Base-by-base conservation (phyloP, 2,797 vertebrate species). In the Phrynocephalus forsythii region DNA sequence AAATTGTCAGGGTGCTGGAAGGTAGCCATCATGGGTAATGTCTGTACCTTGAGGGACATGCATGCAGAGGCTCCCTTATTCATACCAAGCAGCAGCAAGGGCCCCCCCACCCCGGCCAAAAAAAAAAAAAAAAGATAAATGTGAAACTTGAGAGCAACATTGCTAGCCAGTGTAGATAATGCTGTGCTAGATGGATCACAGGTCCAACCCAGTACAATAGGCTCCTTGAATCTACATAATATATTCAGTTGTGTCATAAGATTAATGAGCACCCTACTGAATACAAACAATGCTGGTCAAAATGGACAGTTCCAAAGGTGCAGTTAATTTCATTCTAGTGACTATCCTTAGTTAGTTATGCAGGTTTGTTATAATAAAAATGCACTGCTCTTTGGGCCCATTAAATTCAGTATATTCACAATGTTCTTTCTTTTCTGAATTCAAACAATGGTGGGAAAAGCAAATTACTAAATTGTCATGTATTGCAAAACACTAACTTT, bases 211-310 rank as follows among this genome's bases (percentile, higher is more conserved):
- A 33, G 15, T 75, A 44, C 22, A 44, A 44, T 30, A 75, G 22
- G 33, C 33, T 75, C 38, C 20, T 75, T 75, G 7, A 3, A 3
- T 75, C 38, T 8, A 5, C 22, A 18, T 22, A 33, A 44, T 77
- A 4, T 5, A 50, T 50, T 5, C 75, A 24, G 6, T 5, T 24
- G 44, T 77, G 48, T 50, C 67, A 52, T 56, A 52, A 83, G 48
- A 83, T 78, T 67, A 68, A 52, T 78, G 68, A 69, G 75, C 18
- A 69, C 30, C 26, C 56, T 72, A 79, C 63, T 76, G 83, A 63
- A 84, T 73, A 33, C 10, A 77, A 44, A 38, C 83, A 48, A 76
- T 77, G 66, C 56, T 28, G 66, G 33, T 83, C 33, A 84, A 76
- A 66, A 8, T 72, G 24, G 77, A 13, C 26, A 44, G 24, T 80